A percentile compares a stretch with the other conserved stretches of the same genome.
These are phyloP conservation scores for Cardiocondyla obscurior DNA, from an alignment of 1,140 invertebrate genomes.

Conservation along the genomic window DNA sequence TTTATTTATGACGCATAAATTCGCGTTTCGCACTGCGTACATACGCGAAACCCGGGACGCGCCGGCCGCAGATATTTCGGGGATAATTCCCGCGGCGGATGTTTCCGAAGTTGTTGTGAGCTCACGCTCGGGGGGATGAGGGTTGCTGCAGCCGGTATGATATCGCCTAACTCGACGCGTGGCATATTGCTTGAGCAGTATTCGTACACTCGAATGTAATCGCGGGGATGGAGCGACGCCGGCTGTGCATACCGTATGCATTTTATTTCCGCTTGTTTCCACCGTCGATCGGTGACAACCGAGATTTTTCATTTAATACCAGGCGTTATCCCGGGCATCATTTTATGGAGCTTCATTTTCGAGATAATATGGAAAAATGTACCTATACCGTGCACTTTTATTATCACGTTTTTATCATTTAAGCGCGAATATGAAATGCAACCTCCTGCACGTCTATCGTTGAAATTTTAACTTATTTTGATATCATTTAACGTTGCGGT, in stretches of 20 bases:
- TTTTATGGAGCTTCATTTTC: background rate
- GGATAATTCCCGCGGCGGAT: constrained; percentile 33
- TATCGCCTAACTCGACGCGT: constrained; percentile 32
- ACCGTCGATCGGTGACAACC: background rate
- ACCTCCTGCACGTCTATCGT: background rate
- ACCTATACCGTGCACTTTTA: background rate
- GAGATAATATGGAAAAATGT: background rate
- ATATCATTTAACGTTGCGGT: background rate
- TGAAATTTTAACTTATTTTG: background rate
- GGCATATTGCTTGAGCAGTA: background rate
- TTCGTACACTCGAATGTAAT: background rate
- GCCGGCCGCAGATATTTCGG: constrained; percentile 13
- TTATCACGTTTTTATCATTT: background rate
- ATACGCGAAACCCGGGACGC: background rate
- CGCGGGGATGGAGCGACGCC: background rate
- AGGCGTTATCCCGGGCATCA: background rate
- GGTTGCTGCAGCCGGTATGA: constrained; percentile 20
- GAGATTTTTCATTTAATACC: background rate
- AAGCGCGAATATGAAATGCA: background rate
- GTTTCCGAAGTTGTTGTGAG: constrained; percentile 40
- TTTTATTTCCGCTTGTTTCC: background rate
- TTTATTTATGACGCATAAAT: constrained; percentile 49
- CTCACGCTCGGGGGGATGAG: background rate
- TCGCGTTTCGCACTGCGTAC: constrained; percentile 27
- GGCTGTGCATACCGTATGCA: too few relatives aligned